A percentile compares a stretch with the other conserved stretches of the same genome.
Evolutionary conservation across 1,140 invertebrate species (phyloP).

Genomic region (Rhizoglyphus robini): DNA sequence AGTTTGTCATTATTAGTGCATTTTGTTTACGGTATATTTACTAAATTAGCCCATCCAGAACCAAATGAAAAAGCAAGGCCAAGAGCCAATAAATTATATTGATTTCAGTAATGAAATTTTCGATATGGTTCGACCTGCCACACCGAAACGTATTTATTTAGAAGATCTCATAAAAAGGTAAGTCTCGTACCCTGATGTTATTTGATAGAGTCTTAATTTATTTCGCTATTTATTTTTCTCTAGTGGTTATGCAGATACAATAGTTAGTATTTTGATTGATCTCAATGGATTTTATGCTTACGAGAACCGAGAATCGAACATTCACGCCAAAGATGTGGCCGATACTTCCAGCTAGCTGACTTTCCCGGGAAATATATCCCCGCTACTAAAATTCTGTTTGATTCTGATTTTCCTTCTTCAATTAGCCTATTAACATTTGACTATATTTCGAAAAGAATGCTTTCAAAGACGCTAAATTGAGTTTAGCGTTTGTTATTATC

Average conservation of each 20-base stretch:
- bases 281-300: conserved; percentile 92
- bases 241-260: conserved; percentile 80
- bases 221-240: conserved; percentile 2
- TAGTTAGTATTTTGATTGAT: conserved; percentile 85
- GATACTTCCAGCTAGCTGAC: too few relatives aligned
- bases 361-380: too few relatives aligned
- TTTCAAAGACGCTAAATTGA: too few relatives aligned
- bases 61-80: conserved; percentile 65
- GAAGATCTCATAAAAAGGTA: conserved; percentile 56
- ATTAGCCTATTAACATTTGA: too few relatives aligned
- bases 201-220: neutral
- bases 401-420: too few relatives aligned
- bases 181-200: conserved; percentile 18
- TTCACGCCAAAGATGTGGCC: conserved; percentile 27
- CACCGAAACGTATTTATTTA: conserved; percentile 66
- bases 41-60: conserved; percentile 71
- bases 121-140: conserved; percentile 85
- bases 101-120: conserved; percentile 96
- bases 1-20: too few relatives aligned
- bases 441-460: too few relatives aligned
- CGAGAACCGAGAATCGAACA: conserved; percentile 64
- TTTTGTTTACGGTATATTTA: too few relatives aligned
- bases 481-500: too few relatives aligned
- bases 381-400: too few relatives aligned
- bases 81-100: conserved; percentile 73